Evolutionary conservation across 1,140 invertebrate species (phyloP).

Genomic region (Rhynchophorus ferrugineus): DNA sequence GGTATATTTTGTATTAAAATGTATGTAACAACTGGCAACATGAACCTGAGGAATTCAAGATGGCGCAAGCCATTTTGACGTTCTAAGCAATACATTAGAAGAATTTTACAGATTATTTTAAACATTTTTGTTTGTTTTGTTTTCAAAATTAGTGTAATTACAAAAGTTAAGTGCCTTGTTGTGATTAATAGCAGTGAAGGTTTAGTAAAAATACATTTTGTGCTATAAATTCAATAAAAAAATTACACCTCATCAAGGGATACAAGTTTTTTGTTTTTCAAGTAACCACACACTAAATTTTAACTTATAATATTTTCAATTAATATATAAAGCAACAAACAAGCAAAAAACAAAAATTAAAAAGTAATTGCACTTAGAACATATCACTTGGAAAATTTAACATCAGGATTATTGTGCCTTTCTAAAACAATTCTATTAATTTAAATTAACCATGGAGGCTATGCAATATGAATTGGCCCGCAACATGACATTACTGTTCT

Average conservation of each 20-base stretch:
- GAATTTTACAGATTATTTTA: constrained; percentile 27
- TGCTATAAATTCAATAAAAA: constrained; percentile 3
- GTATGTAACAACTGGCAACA: constrained; percentile 6
- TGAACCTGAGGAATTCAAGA: constrained; percentile 32
- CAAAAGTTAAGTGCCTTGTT: constrained; percentile 4
- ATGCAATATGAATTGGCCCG: constrained; percentile 87
- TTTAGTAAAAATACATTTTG: constrained; percentile 5
- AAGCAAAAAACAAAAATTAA: constrained; percentile 5
- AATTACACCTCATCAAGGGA: constrained; percentile 18
- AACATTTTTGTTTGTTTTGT: constrained; percentile 25
- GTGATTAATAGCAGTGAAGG: not conserved
- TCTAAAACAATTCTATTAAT: not conserved
- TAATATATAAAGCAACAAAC: constrained; percentile 1
- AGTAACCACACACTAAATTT: not conserved
- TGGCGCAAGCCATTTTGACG: constrained; percentile 38
- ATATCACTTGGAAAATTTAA: not conserved
- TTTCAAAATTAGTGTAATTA: constrained; percentile 14
- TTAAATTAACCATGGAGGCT: constrained; percentile 63
- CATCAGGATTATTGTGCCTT: not conserved
- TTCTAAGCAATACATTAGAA: constrained; percentile 26
- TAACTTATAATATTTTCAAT: not conserved
- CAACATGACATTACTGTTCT: constrained; percentile 92
- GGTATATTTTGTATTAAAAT: not conserved
- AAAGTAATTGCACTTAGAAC: not conserved
- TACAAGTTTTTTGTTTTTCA: constrained; percentile 10